Evolutionary conservation across 2,797 vertebrate species (phyloP).

Genomic region (Delichon dasypus): DNA sequence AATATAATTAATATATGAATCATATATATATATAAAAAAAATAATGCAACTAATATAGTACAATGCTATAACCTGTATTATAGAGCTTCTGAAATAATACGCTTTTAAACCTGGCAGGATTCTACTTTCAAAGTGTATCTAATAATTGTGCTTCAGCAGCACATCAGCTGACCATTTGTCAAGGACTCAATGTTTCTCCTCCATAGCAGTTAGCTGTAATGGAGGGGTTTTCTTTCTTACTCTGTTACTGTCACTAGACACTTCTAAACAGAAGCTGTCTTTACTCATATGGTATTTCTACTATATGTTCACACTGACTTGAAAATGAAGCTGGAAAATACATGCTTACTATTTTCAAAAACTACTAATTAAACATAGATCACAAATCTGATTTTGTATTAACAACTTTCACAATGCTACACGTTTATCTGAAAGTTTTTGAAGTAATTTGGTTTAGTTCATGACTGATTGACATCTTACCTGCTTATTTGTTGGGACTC

Average conservation of each 20-base stretch:
- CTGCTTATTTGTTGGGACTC: conserved; percentile 71
- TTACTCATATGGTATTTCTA: background rate
- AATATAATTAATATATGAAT: background rate
- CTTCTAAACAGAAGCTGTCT: background rate
- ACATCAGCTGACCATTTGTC: background rate
- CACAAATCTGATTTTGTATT: background rate
- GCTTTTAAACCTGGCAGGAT: background rate
- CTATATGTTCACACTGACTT: background rate
- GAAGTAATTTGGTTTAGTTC: background rate
- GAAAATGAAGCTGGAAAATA: background rate
- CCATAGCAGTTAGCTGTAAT: background rate
- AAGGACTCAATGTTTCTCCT: background rate
- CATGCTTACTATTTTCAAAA: background rate
- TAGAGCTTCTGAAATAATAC: background rate
- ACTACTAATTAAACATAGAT: background rate
- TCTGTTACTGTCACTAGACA: background rate
- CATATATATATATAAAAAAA: background rate
- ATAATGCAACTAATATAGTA: background rate
- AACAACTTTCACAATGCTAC: background rate
- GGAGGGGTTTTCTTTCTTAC: background rate
- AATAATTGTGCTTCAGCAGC: background rate
- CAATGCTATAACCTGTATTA: background rate
- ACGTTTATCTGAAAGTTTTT: background rate
- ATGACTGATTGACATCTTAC: conserved; percentile 38
- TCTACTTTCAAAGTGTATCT: background rate